Evolutionary conservation across 2,113 vertebrate genomes (phyloP), one percentile per base, ranked within the genome.

Genomic region (Hymenochirus boettgeri): DNA sequence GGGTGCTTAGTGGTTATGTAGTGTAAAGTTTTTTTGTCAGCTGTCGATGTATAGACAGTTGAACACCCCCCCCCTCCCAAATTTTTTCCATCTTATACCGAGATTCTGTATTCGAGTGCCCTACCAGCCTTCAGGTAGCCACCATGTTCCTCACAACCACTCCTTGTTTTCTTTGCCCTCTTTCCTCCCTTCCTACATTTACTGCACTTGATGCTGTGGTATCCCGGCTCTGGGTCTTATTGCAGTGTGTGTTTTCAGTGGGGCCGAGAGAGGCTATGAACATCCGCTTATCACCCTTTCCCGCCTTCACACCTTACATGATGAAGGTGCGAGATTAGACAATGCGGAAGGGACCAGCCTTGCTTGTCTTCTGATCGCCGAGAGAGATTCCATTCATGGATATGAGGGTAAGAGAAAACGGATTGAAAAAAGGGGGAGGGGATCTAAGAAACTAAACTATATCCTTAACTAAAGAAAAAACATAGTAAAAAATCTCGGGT

Each of bases 291-390:
- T 82, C 85, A 73, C 91, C 92, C 0, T 95, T 93, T 69, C 87
- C 92, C n/a, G n/a, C n/a, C 58, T 82, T 95, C 24, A 94, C 89
- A 1, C 93, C 93, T 0, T 95, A 95, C 72, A 85, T 91, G 78
- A 88, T 92, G 61, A 94, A 92, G 57, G 83, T 95, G 66, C 82
- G 80, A 10, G 85, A 90, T 63, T 85, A 0, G 92, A 93, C 9
- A 77, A 63, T 0, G 74, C 86, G 0, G 85, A 88, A 10, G n/a
- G n/a, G 86, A 86, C 0, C 90, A 93, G 74, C 91, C 90, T 1
- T 95, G 93, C 77, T n/a, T 95, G 93, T 76, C 72, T 95, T 60
- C 86, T 95, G 27, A 90, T 95, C 0, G 90, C 91, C 0, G 93
- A 95, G 77, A 85, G n/a, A 81, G 45, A 89, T 95, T n/a, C 54